Evolutionary conservation across 2,113 vertebrate species (phyloP).

Genomic region (Syngnathus scovelli): DNA sequence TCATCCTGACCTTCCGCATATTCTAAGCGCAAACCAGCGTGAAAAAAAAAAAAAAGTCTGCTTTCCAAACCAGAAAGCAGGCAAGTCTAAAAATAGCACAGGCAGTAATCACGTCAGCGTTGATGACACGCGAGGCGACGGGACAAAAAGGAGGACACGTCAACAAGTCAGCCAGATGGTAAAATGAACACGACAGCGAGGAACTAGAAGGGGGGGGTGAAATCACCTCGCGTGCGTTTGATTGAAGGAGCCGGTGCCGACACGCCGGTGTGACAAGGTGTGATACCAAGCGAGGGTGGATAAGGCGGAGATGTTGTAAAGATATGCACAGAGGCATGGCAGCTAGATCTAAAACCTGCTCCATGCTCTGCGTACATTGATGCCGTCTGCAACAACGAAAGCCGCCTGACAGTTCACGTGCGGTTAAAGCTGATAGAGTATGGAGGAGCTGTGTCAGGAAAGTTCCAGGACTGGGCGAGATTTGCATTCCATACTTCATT

Average conservation of each 20-base stretch:
- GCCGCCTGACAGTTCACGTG: constrained; percentile 39
- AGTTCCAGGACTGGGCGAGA: neutral
- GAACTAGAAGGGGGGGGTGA: neutral
- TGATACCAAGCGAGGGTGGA: constrained; percentile 39
- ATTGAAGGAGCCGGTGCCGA: constrained; percentile 51
- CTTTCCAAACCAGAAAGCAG: constrained; percentile 24
- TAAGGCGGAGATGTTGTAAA: constrained; percentile 42
- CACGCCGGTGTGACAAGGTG: constrained; percentile 33
- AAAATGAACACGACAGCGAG: constrained; percentile 39
- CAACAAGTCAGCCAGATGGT: constrained; percentile 52
- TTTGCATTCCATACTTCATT: neutral
- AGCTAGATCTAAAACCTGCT: constrained; percentile 44
- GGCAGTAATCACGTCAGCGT: constrained; percentile 60
- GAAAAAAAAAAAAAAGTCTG: constrained; percentile 16
- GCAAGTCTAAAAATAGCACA: constrained; percentile 47
- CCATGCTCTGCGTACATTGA: constrained; percentile 49
- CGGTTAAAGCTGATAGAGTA: neutral
- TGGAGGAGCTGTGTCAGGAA: too few relatives aligned
- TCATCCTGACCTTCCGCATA: constrained; percentile 4
- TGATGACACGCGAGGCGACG: constrained; percentile 54
- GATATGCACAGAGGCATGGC: constrained; percentile 34
- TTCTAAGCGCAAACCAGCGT: constrained; percentile 2
- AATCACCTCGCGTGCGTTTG: constrained; percentile 27
- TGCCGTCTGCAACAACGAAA: constrained; percentile 54
- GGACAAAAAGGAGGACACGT: constrained; percentile 61